Percentiles rank a stretch among this genome's conserved stretches.
phyloP scores from a whole-genome alignment of 2,888 invertebrate genomes.

The Synanthedon tipuliformis region DNA sequence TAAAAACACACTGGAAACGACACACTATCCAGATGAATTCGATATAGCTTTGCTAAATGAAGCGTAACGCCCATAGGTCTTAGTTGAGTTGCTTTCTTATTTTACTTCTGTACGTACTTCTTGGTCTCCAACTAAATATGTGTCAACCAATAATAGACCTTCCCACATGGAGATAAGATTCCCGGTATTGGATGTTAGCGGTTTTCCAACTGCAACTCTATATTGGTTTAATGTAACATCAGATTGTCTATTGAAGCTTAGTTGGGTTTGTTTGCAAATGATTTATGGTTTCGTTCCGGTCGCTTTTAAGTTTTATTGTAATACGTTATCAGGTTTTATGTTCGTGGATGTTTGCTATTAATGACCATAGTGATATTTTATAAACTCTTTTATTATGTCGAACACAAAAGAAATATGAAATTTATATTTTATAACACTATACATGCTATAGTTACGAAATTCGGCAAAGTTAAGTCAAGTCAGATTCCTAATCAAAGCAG shows the following conservation, averaged over 20 bases:
- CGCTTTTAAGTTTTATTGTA: constrained; percentile 22
- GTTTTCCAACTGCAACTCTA: background rate
- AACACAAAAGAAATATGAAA: too few relatives aligned
- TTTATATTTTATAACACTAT: too few relatives aligned
- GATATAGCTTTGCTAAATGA: constrained; percentile 68
- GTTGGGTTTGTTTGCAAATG: constrained; percentile 40
- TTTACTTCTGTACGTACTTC: constrained; percentile 30
- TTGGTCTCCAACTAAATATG: constrained; percentile 17
- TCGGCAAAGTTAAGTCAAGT: too few relatives aligned
- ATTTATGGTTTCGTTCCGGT: constrained; percentile 46
- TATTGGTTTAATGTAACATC: constrained; percentile 10
- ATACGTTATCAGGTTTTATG: constrained; percentile 3
- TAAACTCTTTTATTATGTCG: background rate
- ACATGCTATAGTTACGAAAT: too few relatives aligned
- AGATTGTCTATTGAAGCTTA: constrained; percentile 43
- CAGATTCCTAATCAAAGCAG: too few relatives aligned
- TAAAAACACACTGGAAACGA: constrained; percentile 42
- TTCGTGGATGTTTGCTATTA: background rate
- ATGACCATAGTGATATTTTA: background rate
- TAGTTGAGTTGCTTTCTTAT: constrained; percentile 33
- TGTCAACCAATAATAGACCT: constrained; percentile 1
- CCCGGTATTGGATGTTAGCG: constrained; percentile 11
- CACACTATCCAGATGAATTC: constrained; percentile 52
- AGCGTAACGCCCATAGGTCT: constrained; percentile 51
- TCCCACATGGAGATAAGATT: background rate